These are phyloP conservation scores for Liparis tanakae DNA, from an alignment of 2,797 vertebrate genomes.

Conservation along the genomic window DNA sequence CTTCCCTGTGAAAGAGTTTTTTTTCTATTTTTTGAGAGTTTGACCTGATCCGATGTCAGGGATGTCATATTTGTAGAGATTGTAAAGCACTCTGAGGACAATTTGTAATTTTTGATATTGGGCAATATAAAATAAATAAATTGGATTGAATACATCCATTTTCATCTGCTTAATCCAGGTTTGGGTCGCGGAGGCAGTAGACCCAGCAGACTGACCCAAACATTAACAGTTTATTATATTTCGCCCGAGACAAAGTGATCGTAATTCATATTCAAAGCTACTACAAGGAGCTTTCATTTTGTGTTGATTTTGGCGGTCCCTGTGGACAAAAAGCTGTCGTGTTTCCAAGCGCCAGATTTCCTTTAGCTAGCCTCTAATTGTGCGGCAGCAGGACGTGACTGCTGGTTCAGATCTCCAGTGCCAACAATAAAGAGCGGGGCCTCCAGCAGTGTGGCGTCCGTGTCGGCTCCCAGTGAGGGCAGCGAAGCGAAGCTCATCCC, in stretches of 20 bases:
- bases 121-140: too few relatives aligned
- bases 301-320: background rate
- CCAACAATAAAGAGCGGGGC: too few relatives aligned
- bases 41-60: too few relatives aligned
- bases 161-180: too few relatives aligned
- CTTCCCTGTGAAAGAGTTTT: too few relatives aligned
- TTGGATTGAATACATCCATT: too few relatives aligned
- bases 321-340: background rate
- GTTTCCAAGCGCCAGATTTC: background rate
- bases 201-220: too few relatives aligned
- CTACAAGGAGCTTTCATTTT: background rate
- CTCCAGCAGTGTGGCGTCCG: background rate
- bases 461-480: background rate
- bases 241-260: background rate
- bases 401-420: background rate
- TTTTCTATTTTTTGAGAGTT: too few relatives aligned
- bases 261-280: background rate
- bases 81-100: too few relatives aligned
- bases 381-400: background rate
- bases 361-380: background rate
- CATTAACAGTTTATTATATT: background rate
- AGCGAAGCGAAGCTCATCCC: background rate
- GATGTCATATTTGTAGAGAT: too few relatives aligned
- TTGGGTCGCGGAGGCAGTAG: too few relatives aligned
- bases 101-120: too few relatives aligned